Evolutionary conservation across 1,140 invertebrate genomes (phyloP), one percentile per base, ranked within the genome.

Genomic region (Drosophila serrata): DNA sequence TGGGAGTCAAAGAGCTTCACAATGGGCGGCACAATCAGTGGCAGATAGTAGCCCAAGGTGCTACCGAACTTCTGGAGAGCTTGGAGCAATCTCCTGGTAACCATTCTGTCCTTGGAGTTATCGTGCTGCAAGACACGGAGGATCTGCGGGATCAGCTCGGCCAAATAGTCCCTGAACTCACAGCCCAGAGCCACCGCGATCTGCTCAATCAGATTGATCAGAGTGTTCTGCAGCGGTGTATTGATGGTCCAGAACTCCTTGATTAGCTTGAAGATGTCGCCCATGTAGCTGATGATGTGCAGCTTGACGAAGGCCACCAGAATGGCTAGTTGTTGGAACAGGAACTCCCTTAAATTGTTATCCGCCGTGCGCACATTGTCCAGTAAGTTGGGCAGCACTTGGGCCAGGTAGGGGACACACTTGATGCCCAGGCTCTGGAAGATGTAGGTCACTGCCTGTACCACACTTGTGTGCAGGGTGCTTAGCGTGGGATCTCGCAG

Each of bases 391-490:
- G 98, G 98, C 93, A 98, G 96, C 1, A 99, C 97, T 93, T 98
- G 97, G 9, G 97, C 96, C 77, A 99, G 96, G 88, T 99, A 99
- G 0, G 98, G 98, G 0, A 99, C 98, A 92, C 98, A 99, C 93
- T 99, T 99, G 51, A 98, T 98, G 15, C 98, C 98, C 29, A 99
- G 94, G 75, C 96, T 97, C 93, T 98, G 98, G 92, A 99, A 99
- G 77, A 99, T 99, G 91, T 99, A 99, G 1, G 97, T 98, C 0
- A 99, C 96, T 1, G 98, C 97, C 94, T 99, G 97, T 1, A 99
- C 98, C 0, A 99, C 98, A 93, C 97, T 98, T 1, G 97, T 98
- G 91, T 99, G 98, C 91, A 99, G 97, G 75, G 98, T 97, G 2
- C 95, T 95, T 13, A 99, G 93, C 4, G 97, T 96, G 1, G 98